phyloP scores from a whole-genome alignment of 2,797 vertebrate species.

The Diplodus sargus region DNA sequence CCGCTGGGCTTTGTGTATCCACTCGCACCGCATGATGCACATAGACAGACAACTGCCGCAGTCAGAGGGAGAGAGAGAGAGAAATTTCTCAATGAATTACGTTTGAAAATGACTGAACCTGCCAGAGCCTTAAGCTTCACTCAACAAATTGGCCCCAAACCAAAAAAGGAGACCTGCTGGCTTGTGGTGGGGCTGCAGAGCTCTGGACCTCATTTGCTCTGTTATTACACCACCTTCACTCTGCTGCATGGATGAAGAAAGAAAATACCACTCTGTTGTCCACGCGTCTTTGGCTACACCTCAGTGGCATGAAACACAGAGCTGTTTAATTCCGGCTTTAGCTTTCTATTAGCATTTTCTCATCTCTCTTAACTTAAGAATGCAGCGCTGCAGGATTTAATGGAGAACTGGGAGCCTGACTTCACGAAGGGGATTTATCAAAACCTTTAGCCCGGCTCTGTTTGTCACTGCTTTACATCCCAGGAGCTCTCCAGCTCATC shows the following conservation, averaged over 20 bases:
- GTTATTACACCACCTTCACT: background rate
- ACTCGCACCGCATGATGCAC: background rate
- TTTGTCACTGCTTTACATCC: slow-evolving; percentile 67
- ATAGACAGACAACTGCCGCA: slow-evolving; percentile 5
- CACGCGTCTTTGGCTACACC: slow-evolving; percentile 2
- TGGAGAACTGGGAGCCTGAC: slow-evolving; percentile 48
- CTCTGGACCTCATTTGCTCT: background rate
- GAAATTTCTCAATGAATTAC: background rate
- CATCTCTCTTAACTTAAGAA: slow-evolving; percentile 54
- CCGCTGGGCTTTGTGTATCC: background rate
- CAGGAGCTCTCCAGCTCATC: slow-evolving; percentile 57
- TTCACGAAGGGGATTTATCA: slow-evolving; percentile 64
- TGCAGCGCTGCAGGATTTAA: slow-evolving; percentile 53
- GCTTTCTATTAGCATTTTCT: slow-evolving; percentile 61
- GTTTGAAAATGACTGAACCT: background rate
- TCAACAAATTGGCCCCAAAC: background rate
- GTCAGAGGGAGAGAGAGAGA: background rate
- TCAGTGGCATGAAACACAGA: background rate
- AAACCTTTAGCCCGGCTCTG: slow-evolving; percentile 59
- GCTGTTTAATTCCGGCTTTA: slow-evolving; percentile 50
- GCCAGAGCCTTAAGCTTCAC: background rate
- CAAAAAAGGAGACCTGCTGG: background rate
- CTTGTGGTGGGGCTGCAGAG: slow-evolving; percentile 5
- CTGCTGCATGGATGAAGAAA: background rate
- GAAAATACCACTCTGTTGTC: background rate